These are phyloP conservation scores for Cantharis rustica DNA, from an alignment of 2,888 invertebrate genomes.

Conservation along the genomic window DNA sequence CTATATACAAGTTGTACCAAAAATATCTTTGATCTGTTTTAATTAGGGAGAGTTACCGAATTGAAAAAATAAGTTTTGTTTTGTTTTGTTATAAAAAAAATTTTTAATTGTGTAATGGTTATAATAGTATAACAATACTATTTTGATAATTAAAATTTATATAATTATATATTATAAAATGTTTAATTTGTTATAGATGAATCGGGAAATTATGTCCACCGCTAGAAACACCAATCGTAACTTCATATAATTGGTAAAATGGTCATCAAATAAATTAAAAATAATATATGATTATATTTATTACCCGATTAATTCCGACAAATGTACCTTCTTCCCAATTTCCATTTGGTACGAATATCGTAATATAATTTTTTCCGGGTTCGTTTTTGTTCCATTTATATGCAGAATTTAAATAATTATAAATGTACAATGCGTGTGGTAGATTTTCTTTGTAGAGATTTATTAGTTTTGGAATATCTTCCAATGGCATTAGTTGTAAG, in stretches of 20 bases:
- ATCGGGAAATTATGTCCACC: too few relatives aligned
- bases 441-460: constrained; percentile 43
- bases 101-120: too few relatives aligned
- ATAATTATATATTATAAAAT: too few relatives aligned
- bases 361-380: constrained; percentile 39
- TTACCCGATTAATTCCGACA: constrained; percentile 38
- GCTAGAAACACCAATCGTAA: too few relatives aligned
- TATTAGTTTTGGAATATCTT: constrained; percentile 44
- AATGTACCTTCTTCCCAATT: constrained; percentile 52
- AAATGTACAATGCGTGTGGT: constrained; percentile 52
- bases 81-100: too few relatives aligned
- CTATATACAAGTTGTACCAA: too few relatives aligned
- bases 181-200: too few relatives aligned
- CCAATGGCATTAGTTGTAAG: constrained; percentile 42
- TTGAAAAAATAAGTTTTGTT: too few relatives aligned
- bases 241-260: background rate
- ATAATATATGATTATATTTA: background rate
- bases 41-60: too few relatives aligned
- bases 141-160: too few relatives aligned
- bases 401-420: constrained; percentile 52
- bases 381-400: constrained; percentile 45
- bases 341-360: constrained; percentile 56
- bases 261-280: background rate
- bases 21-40: too few relatives aligned
- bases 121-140: too few relatives aligned